Evolutionary conservation across 2,113 vertebrate genomes (phyloP).

Genomic region (human (Homo sapiens)): GRCh38 chr14:22469501-22470000

Average conservation of each 20-base stretch:
- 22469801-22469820: neutral
- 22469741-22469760: neutral
- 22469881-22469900: neutral
- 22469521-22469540: neutral
- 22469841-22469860: neutral
- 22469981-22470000: neutral
- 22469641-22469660: neutral
- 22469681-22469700: neutral
- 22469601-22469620: conserved; percentile 13
- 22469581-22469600: conserved; percentile 50
- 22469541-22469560: neutral
- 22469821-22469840: neutral
- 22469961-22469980: neutral
- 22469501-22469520: neutral
- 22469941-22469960: neutral
- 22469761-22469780: neutral
- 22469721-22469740: neutral
- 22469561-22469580: conserved; percentile 17
- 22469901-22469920: neutral
- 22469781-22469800: neutral
- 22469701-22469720: neutral
- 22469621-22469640: neutral
- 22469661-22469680: neutral
- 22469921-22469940: neutral
- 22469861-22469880: neutral